Percentiles rank a stretch among this genome's conserved stretches.
Conservation (phyloP, 2,113 vertebrate species). For the Atractosteus spatula region DNA sequence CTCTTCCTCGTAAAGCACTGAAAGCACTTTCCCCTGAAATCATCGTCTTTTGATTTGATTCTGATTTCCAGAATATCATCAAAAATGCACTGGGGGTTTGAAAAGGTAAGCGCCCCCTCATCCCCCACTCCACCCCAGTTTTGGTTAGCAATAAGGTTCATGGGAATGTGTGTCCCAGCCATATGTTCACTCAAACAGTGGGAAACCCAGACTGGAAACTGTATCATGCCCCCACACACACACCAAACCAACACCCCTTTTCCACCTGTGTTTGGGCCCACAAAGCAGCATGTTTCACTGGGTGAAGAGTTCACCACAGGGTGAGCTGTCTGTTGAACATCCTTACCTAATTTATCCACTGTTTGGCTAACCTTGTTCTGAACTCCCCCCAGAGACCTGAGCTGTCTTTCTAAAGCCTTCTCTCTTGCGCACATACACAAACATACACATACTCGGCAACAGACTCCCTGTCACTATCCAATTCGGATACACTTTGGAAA, state of each 20-base stretch:
- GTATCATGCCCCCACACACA: too few relatives aligned
- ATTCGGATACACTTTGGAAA: constrained; percentile 33
- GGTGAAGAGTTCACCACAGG: constrained; percentile 80
- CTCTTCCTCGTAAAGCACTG: too few relatives aligned
- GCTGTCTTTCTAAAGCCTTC: constrained; percentile 53
- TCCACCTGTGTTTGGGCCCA: constrained; percentile 73
- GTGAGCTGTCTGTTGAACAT: constrained; percentile 75
- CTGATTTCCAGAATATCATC: too few relatives aligned
- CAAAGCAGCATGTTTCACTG: constrained; percentile 70
- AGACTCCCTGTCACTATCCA: constrained; percentile 40
- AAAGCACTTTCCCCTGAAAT: too few relatives aligned
- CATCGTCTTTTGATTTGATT: too few relatives aligned
- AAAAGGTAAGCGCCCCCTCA: background rate
- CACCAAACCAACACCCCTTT: constrained; percentile 27
- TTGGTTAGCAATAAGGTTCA: background rate
- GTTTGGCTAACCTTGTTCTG: constrained; percentile 97
- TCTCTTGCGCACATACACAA: constrained; percentile 35
- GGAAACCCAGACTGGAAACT: background rate
- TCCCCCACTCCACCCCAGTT: background rate
- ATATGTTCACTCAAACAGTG: background rate
- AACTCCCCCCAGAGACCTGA: constrained; percentile 81
- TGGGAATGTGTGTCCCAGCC: background rate
- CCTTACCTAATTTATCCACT: constrained; percentile 84
- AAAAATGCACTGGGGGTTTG: too few relatives aligned
- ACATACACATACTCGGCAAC: constrained; percentile 48